phyloP scores from a whole-genome alignment of 2,888 invertebrate species.

The Drosophila nr. medialis region DNA sequence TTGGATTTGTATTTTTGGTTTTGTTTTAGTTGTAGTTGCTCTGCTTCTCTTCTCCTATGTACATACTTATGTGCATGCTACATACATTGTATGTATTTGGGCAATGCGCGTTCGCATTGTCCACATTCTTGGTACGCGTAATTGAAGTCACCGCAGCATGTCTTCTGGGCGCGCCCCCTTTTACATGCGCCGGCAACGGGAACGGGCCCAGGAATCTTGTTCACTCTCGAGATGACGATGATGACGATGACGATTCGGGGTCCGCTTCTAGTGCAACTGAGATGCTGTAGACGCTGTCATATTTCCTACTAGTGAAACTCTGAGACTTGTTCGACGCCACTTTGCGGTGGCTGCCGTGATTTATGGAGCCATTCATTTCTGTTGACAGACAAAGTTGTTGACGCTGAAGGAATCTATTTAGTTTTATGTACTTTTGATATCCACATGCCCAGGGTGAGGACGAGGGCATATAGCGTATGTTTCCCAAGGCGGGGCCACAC shows the following conservation, averaged over 20 bases:
- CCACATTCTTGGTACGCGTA: constrained; percentile 76
- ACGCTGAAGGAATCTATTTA: constrained; percentile 79
- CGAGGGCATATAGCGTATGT: constrained; percentile 6
- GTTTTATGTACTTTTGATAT: constrained; percentile 75
- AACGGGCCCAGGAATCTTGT: constrained; percentile 28
- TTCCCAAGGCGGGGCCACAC: constrained; percentile 21
- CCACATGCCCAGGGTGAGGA: constrained; percentile 21
- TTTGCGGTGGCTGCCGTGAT: constrained; percentile 77
- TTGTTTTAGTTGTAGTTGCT: constrained; percentile 6
- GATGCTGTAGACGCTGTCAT: constrained; percentile 60
- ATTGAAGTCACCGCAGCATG: constrained; percentile 82
- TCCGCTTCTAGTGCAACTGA: constrained; percentile 8
- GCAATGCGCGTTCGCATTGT: constrained; percentile 63
- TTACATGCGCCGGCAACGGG: constrained; percentile 57
- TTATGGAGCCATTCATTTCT: constrained; percentile 84
- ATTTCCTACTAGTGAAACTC: constrained; percentile 53
- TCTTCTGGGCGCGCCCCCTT: constrained; percentile 67
- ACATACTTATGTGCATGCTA: neutral
- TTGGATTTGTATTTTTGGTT: constrained; percentile 57
- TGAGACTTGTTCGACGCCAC: constrained; percentile 31
- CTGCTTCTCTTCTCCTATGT: neutral
- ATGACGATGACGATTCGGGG: constrained; percentile 14
- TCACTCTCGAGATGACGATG: neutral
- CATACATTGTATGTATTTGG: constrained; percentile 39
- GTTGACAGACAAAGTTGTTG: constrained; percentile 83